A percentile compares a stretch with the other conserved stretches of the same genome.
Evolutionary conservation across 2,113 vertebrate species (phyloP).

Genomic region (Clarias gariepinus): DNA sequence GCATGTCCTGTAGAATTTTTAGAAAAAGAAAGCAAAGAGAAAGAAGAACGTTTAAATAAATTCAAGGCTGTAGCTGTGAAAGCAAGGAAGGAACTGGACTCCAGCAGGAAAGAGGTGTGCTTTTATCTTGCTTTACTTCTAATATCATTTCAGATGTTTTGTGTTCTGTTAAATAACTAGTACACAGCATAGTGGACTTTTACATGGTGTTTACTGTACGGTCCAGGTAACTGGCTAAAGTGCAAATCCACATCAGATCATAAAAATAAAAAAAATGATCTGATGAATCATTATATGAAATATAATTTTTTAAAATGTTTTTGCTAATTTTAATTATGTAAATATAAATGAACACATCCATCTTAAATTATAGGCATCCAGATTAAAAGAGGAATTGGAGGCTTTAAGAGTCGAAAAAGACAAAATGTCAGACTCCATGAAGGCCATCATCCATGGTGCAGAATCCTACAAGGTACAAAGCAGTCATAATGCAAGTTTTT

Average conservation of each 20-base stretch:
- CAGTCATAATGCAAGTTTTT: not conserved
- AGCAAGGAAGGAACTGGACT: slow-evolving; percentile 91
- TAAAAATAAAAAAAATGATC: no score
- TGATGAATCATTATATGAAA: no score
- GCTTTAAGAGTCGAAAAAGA: slow-evolving; percentile 79
- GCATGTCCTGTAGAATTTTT: slow-evolving; percentile 59
- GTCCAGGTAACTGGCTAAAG: not conserved
- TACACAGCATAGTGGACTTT: not conserved
- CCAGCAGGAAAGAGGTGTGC: slow-evolving; percentile 86
- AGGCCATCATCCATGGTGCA: slow-evolving; percentile 89
- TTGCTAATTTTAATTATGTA: not conserved
- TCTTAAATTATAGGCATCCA: slow-evolving; percentile 68
- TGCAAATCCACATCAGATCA: not conserved
- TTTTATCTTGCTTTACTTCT: not conserved
- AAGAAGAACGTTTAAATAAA: slow-evolving; percentile 88
- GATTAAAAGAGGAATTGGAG: slow-evolving; percentile 81
- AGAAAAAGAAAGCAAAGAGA: slow-evolving; percentile 76
- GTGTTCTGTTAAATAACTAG: no score
- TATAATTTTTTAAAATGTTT: no score
- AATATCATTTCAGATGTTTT: not conserved
- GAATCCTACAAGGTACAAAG: slow-evolving; percentile 90
- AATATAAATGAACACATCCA: not conserved
- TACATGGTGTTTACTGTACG: not conserved
- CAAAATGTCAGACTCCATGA: slow-evolving; percentile 82
- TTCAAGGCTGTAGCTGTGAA: slow-evolving; percentile 94